These are phyloP conservation scores for Trichogramma pretiosum DNA, from an alignment of 1,140 invertebrate genomes.

Conservation along the genomic window DNA sequence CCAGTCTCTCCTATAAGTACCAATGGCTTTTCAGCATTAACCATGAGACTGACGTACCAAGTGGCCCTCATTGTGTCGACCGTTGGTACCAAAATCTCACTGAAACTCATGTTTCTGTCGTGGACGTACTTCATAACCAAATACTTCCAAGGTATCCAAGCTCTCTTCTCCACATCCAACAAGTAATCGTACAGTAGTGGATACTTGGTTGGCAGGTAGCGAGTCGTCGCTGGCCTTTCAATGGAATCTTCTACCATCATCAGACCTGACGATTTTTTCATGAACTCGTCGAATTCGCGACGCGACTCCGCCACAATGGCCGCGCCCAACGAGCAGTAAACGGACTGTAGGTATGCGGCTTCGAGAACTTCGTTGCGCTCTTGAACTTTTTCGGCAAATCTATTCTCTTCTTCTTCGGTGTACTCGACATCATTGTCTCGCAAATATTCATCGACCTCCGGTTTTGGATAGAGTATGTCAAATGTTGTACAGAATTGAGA, in stretches of 20 bases:
- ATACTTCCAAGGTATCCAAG: slow-evolving; percentile 81
- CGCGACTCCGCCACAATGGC: slow-evolving; percentile 60
- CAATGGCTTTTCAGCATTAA: slow-evolving; percentile 65
- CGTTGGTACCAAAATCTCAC: slow-evolving; percentile 80
- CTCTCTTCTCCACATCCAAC: slow-evolving; percentile 56
- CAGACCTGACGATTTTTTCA: slow-evolving; percentile 67
- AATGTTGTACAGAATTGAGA: slow-evolving; percentile 75
- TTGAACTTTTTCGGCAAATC: slow-evolving; percentile 14
- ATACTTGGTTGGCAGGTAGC: slow-evolving; percentile 59
- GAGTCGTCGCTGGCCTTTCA: slow-evolving; percentile 55
- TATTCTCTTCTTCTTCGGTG: slow-evolving; percentile 15
- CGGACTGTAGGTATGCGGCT: slow-evolving; percentile 48
- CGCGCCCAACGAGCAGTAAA: slow-evolving; percentile 80
- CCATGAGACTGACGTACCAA: slow-evolving; percentile 73
- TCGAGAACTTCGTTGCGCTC: slow-evolving; percentile 31
- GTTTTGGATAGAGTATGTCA: slow-evolving; percentile 50
- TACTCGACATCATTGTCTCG: slow-evolving; percentile 19
- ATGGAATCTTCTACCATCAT: slow-evolving; percentile 54
- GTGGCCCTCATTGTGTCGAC: slow-evolving; percentile 72
- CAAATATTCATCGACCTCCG: slow-evolving; percentile 6
- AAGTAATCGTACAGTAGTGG: slow-evolving; percentile 73
- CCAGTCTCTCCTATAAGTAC: slow-evolving; percentile 81
- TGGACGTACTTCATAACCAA: slow-evolving; percentile 69
- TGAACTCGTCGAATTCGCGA: slow-evolving; percentile 65
- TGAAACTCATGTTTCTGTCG: slow-evolving; percentile 59